Base-by-base conservation (phyloP, 2,797 vertebrate genomes). In the Tangara arthus region DNA sequence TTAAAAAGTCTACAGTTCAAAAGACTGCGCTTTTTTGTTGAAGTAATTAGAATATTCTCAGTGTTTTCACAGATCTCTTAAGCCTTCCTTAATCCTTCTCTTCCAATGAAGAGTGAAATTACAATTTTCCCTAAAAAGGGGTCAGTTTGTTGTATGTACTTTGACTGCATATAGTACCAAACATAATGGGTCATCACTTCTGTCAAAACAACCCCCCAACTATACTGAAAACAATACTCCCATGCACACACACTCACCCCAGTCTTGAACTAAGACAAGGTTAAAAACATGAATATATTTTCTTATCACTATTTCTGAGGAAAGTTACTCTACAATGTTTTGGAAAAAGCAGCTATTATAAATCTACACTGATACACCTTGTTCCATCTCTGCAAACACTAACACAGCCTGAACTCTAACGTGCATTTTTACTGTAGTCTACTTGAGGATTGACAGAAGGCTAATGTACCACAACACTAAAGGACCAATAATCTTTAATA, bases 31-130 rank as follows among this genome's bases (percentile, higher is more conserved):
- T 61, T 89, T 83, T 93, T 56, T 57, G 12, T 24, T 81, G 59
- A 87, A 88, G 42, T 41, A 72, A 76, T 87, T 49, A 68, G 22
- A 90, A 87, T 72, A 87, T 37, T 75, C n/a, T 83, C 53, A 78
- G 50, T 65, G 28, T 87, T 59, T 65, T 79, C 28, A 49, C 42
- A 72, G 73, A 76, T 11, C 35, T 86, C 65, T 83, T 68, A 81
- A 90, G 13, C 41, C 37, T 78, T 83, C 27, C 50, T 90, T 84
- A 95, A 79, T 47, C 30, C 18, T 84, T 19, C 6, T 70, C 42
- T 75, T 83, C n/a, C 73, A 72, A 47, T 41, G 65, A 82, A 82
- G 35, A 89, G 9, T 55, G 19, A 84, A 79, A 87, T 65, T 30
- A 86, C 6, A n/a, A n/a, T 61, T 68, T 91, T 66, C 20, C 23